These are phyloP conservation scores for Smutsia temminckii DNA, from an alignment of 2,797 vertebrate species.

Conservation along the genomic window DNA sequence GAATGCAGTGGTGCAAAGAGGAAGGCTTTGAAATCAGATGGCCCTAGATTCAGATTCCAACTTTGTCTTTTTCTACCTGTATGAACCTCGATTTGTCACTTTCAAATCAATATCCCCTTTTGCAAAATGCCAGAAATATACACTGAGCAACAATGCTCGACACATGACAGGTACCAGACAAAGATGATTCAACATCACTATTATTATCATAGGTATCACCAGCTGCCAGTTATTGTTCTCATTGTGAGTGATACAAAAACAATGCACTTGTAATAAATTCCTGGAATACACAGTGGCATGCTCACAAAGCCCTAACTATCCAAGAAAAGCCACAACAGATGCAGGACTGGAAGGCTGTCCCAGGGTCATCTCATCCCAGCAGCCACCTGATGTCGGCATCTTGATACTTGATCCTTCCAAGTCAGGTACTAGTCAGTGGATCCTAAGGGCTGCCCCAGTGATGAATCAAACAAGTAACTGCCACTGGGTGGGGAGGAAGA, in stretches of 20 bases:
- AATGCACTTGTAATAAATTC: neutral
- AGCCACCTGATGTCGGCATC: conserved; percentile 55
- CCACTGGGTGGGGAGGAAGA: conserved; percentile 35
- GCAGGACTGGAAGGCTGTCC: neutral
- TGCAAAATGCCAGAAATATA: conserved; percentile 26
- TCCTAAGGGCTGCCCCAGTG: neutral
- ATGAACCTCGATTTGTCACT: neutral
- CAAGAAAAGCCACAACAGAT: neutral
- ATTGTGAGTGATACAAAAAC: neutral
- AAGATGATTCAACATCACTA: neutral
- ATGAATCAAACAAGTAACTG: conserved; percentile 6
- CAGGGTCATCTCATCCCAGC: neutral
- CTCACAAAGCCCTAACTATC: neutral
- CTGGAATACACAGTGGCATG: neutral
- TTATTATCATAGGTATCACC: neutral
- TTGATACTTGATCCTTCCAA: conserved; percentile 45
- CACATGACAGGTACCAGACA: neutral
- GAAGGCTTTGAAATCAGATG: neutral
- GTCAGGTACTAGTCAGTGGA: neutral
- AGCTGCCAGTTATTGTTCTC: neutral
- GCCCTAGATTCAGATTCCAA: neutral
- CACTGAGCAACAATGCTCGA: neutral
- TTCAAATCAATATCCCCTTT: neutral
- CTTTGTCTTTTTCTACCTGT: neutral
- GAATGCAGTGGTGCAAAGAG: neutral